Percentiles rank a stretch among this genome's conserved stretches.
phyloP scores from a whole-genome alignment of 1,140 invertebrate genomes.

The Neuroterus valhalla region DNA sequence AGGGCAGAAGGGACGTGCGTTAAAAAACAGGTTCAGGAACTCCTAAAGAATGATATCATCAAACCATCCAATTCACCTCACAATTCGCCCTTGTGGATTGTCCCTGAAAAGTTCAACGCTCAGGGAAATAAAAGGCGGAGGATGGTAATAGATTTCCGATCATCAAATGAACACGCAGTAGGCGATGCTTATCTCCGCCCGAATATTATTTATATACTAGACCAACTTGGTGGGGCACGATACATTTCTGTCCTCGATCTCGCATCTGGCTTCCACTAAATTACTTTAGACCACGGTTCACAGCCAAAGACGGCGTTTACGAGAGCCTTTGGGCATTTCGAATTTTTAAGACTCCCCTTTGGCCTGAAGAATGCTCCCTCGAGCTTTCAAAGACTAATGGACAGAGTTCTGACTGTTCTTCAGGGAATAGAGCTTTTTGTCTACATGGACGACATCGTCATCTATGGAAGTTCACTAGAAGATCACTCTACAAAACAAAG shows the following conservation, averaged over 20 bases:
- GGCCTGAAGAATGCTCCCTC: no score
- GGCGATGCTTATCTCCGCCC: no score
- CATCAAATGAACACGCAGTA: no score
- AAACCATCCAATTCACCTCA: background rate
- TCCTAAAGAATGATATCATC: constrained; percentile 39
- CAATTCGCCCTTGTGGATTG: no score
- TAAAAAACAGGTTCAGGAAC: constrained; percentile 33
- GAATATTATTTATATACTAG: no score
- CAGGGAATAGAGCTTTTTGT: constrained; percentile 39
- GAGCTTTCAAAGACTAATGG: constrained; percentile 33
- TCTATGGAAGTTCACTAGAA: constrained; percentile 28
- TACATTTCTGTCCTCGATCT: no score
- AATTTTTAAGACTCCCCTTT: no score
- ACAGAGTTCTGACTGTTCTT: constrained; percentile 17
- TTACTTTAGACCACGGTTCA: background rate
- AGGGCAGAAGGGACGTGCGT: background rate
- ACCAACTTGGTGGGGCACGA: no score
- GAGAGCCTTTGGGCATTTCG: background rate
- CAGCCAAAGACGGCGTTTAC: constrained; percentile 15
- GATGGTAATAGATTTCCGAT: no score
- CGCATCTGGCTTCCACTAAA: constrained; percentile 15
- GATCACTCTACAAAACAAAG: constrained; percentile 36
- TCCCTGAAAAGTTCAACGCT: no score
- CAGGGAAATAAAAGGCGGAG: no score
- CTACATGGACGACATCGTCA: constrained; percentile 44